Conservation (phyloP, 2,113 vertebrate species). For the Notarius lentiginosus region DNA sequence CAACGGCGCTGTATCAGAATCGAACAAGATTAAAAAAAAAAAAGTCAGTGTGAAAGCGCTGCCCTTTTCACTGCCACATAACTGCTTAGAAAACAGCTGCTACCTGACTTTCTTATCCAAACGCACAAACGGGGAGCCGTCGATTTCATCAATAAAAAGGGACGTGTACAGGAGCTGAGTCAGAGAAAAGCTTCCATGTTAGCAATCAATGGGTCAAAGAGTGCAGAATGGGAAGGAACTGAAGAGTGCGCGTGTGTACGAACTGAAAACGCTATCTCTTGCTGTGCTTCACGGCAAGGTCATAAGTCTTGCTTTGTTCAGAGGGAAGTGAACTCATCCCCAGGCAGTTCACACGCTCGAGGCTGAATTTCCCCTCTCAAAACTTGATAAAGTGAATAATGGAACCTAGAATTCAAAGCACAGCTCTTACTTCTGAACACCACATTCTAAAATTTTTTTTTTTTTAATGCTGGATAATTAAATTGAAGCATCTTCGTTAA, state of each 20-base stretch:
- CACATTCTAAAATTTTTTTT: too few species aligned
- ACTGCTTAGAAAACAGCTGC: neutral
- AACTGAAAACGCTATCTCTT: conserved; percentile 5
- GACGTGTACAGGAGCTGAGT: neutral
- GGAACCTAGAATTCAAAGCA: neutral
- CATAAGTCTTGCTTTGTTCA: conserved; percentile 26
- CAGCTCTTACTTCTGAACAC: neutral
- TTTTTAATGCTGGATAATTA: neutral
- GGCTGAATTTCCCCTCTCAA: neutral
- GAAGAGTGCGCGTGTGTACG: neutral
- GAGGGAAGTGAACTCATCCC: neutral
- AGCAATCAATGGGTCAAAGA: neutral
- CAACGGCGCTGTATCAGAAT: neutral
- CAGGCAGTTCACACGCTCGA: conserved; percentile 19
- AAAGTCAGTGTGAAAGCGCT: neutral
- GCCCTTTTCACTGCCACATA: neutral
- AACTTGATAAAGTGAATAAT: neutral
- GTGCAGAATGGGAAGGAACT: neutral
- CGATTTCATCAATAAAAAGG: neutral
- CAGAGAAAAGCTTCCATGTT: neutral
- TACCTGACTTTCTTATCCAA: neutral
- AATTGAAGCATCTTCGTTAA: neutral
- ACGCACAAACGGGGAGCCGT: neutral
- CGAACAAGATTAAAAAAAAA: neutral
- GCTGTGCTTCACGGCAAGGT: conserved; percentile 21